Evolutionary conservation across 1,140 invertebrate species (phyloP).

Genomic region (Spodoptera frugiperda): DNA sequence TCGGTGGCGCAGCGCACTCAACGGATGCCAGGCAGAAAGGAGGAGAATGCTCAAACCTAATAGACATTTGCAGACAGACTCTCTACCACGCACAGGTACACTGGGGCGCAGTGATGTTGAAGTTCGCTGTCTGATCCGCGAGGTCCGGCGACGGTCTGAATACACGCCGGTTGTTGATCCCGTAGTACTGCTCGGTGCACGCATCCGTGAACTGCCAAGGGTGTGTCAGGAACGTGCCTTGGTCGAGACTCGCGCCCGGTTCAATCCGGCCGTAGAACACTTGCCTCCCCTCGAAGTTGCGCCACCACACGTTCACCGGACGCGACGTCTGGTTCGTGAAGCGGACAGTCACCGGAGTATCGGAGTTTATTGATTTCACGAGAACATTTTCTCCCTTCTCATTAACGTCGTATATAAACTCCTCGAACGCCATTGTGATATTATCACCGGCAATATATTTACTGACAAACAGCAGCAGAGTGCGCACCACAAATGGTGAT

Average conservation of each 20-base stretch:
- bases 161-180: constrained; percentile 78
- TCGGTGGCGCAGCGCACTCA: too few species aligned
- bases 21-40: too few species aligned
- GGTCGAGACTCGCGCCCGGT: constrained; percentile 86
- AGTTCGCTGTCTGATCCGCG: constrained; percentile 70
- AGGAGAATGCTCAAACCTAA: too few species aligned
- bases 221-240: constrained; percentile 91
- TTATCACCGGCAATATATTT: constrained; percentile 32
- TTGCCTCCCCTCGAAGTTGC: constrained; percentile 88
- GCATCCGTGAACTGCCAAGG: constrained; percentile 91
- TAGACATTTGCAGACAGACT: too few species aligned
- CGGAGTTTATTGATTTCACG: constrained; percentile 82
- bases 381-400: constrained; percentile 68
- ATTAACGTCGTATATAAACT: constrained; percentile 71
- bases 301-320: constrained; percentile 90
- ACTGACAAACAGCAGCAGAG: constrained; percentile 34
- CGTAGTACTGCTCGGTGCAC: constrained; percentile 87
- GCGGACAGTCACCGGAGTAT: constrained; percentile 87
- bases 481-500: constrained; percentile 37
- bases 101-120: constrained; percentile 74
- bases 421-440: constrained; percentile 47
- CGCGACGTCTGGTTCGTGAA: constrained; percentile 90
- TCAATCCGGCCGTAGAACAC: constrained; percentile 66
- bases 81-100: constrained; percentile 45
- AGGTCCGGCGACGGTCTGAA: constrained; percentile 63